Evolutionary conservation across 2,888 invertebrate species (phyloP).

Genomic region (Acanthosoma haemorrhoidale): DNA sequence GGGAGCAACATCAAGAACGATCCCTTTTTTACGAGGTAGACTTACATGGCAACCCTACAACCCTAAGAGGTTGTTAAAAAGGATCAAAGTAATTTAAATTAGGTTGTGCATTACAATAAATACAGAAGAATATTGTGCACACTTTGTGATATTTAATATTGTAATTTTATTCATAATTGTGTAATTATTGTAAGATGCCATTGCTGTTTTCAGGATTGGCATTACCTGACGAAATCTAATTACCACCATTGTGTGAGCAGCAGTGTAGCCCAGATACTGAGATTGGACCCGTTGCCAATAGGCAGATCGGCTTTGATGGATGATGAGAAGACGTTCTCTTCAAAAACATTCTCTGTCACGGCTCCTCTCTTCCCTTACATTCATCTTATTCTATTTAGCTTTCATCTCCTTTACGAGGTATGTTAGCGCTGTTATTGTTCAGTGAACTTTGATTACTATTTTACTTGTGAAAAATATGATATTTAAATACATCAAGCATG

Average conservation of each 20-base stretch:
- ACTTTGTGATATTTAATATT: too few relatives aligned
- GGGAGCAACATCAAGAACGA: too few relatives aligned
- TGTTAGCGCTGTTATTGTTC: not conserved
- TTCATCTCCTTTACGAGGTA: constrained; percentile 83
- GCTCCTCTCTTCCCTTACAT: constrained; percentile 68
- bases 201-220: constrained; percentile 64
- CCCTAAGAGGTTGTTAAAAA: too few relatives aligned
- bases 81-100: too few relatives aligned
- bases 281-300: not conserved
- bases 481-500: not conserved
- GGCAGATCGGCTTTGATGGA: not conserved
- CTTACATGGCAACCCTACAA: too few relatives aligned
- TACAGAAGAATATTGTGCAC: too few relatives aligned
- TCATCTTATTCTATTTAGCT: constrained; percentile 66
- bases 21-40: too few relatives aligned
- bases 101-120: too few relatives aligned
- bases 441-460: too few relatives aligned
- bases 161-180: constrained; percentile 30
- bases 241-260: constrained; percentile 53
- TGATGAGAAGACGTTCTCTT: constrained; percentile 25
- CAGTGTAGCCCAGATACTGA: constrained; percentile 44
- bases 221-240: constrained; percentile 57
- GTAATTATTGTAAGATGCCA: too few relatives aligned
- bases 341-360: constrained; percentile 53
- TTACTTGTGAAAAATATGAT: too few relatives aligned